phyloP scores from a whole-genome alignment of 1,140 invertebrate genomes.

The Orchestia grillus region DNA sequence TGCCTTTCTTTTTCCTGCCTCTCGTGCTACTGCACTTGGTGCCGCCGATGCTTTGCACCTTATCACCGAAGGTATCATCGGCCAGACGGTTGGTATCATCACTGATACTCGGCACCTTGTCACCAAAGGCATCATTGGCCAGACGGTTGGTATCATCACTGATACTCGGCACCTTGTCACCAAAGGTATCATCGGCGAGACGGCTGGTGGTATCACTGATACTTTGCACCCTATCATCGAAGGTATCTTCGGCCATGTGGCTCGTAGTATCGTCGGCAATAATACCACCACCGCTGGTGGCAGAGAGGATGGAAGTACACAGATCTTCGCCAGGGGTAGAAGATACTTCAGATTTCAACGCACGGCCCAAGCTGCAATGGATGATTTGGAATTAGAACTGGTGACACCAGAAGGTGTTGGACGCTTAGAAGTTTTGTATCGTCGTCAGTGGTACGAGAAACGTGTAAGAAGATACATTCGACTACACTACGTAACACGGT shows the following conservation, averaged over 20 bases:
- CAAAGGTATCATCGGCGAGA: neutral
- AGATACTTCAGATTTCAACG: neutral
- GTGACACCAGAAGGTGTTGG: too few species aligned
- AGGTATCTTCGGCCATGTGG: neutral
- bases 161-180: neutral
- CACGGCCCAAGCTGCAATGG: neutral
- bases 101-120: too few species aligned
- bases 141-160: neutral
- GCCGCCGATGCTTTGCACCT: too few species aligned
- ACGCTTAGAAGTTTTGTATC: too few species aligned
- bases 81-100: neutral
- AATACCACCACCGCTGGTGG: neutral
- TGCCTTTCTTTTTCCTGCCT: neutral
- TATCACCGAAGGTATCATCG: too few species aligned
- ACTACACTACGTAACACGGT: too few species aligned
- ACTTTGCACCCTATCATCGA: neutral
- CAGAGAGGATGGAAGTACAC: neutral
- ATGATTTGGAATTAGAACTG: neutral
- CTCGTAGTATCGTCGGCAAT: neutral
- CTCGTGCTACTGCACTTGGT: neutral
- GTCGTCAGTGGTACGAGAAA: too few species aligned
- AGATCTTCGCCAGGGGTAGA: neutral
- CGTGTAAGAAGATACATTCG: too few species aligned
- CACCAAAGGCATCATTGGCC: too few species aligned
- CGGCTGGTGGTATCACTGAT: neutral